Conservation (phyloP, 2,797 vertebrate species). For the Chrosomus eos region DNA sequence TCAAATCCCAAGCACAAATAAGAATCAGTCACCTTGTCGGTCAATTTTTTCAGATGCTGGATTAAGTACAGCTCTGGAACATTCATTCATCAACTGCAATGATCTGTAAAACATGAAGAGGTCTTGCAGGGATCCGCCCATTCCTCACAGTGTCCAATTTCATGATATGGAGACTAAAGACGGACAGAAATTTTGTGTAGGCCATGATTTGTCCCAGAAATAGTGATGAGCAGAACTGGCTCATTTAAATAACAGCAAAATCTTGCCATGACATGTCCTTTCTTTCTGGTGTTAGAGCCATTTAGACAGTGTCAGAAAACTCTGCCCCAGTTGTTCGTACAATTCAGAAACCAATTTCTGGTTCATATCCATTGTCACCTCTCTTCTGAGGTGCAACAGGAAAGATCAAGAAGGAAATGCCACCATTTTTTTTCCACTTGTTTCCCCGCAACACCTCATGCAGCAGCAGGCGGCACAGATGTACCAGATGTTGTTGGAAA, state of each 20-base stretch:
- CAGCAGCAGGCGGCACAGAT: slow-evolving; percentile 9
- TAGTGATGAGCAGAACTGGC: background rate
- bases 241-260: background rate
- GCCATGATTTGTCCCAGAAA: background rate
- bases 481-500: slow-evolving; percentile 26
- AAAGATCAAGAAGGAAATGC: background rate
- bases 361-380: background rate
- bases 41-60: background rate
- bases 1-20: slow-evolving; percentile 12
- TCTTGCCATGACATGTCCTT: background rate
- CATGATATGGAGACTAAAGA: background rate
- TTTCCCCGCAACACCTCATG: slow-evolving; percentile 19
- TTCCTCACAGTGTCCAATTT: background rate
- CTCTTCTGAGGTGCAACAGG: background rate
- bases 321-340: background rate
- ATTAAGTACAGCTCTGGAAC: background rate
- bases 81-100: background rate
- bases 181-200: background rate
- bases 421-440: background rate
- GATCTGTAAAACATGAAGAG: background rate
- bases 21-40: background rate
- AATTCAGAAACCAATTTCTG: background rate
- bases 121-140: background rate
- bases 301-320: background rate
- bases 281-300: background rate